phyloP scores from a whole-genome alignment of 2,113 vertebrate species.

The Stegastes partitus region DNA sequence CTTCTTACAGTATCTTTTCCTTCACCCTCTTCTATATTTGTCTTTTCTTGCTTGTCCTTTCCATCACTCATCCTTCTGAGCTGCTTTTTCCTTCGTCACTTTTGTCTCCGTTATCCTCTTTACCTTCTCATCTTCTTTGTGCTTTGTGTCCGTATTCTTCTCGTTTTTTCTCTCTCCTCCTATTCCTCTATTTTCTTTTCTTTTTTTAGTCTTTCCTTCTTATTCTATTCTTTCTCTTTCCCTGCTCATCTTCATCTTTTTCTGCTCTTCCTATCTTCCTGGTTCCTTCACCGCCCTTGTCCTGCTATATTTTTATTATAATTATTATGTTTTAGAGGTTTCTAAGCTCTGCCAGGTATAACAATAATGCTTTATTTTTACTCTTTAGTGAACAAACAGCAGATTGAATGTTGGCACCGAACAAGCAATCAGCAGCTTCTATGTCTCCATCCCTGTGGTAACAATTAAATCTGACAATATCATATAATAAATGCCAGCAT shows the following conservation, averaged over 20 bases:
- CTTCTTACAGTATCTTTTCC: constrained; percentile 1
- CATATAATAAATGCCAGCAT: constrained; percentile 18
- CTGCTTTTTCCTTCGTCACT: not conserved
- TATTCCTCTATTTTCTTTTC: not conserved
- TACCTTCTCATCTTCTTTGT: not conserved
- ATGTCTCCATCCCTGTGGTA: not conserved
- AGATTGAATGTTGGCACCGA: not conserved
- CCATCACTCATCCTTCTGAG: not conserved
- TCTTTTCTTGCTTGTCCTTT: not conserved
- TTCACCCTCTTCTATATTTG: not conserved
- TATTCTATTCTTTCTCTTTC: too few species aligned
- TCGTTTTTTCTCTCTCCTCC: not conserved
- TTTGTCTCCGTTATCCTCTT: constrained; percentile 8
- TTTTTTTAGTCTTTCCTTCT: not conserved
- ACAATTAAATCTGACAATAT: constrained; percentile 16
- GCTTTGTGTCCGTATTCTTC: not conserved
- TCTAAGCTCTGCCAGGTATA: not conserved
- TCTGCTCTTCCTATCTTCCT: not conserved
- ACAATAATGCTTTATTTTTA: not conserved
- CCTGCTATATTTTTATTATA: not conserved
- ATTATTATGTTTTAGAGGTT: too few species aligned
- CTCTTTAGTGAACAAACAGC: constrained; percentile 2
- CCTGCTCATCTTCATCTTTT: not conserved
- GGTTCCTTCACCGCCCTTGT: not conserved
- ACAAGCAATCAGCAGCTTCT: not conserved